A percentile compares a stretch with the other conserved stretches of the same genome.
phyloP scores from a whole-genome alignment of 2,797 vertebrate genomes.

The Galaxias olidus region DNA sequence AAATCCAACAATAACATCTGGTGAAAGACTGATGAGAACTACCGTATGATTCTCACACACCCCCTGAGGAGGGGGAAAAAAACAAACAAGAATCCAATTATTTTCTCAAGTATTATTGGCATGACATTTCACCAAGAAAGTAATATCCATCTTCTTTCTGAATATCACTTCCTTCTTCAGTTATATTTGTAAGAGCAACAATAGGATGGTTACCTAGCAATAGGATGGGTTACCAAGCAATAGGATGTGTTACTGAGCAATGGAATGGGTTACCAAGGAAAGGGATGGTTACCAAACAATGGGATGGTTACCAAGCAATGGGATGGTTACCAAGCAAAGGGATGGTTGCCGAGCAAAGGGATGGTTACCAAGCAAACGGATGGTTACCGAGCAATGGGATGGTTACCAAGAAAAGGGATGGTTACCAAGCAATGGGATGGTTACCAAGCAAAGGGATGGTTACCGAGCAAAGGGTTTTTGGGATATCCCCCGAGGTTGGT shows the following conservation, averaged over 20 bases:
- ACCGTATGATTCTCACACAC: constrained; percentile 40
- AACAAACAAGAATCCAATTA: constrained; percentile 39
- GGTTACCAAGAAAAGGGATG: too few species aligned
- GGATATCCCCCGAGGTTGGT: constrained; percentile 16
- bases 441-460: background rate
- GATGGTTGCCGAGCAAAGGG: too few species aligned
- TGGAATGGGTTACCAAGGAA: background rate
- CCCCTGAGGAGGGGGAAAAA: constrained; percentile 37
- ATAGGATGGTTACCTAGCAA: background rate
- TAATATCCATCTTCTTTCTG: constrained; percentile 37
- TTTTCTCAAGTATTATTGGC: constrained; percentile 37
- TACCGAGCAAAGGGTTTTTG: too few species aligned
- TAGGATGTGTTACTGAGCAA: background rate
- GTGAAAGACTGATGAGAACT: constrained; percentile 61
- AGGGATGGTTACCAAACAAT: background rate
- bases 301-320: constrained; percentile 3
- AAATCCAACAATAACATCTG: constrained; percentile 2
- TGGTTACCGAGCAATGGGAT: constrained; percentile 2
- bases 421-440: too few species aligned
- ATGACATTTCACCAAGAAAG: constrained; percentile 60
- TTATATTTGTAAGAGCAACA: constrained; percentile 14
- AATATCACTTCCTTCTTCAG: constrained; percentile 4
- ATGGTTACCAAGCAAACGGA: background rate
- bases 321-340: background rate
- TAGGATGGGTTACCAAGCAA: constrained; percentile 3